Conservation (phyloP, 2,797 vertebrate genomes). For the Pangasius mekongensis region DNA sequence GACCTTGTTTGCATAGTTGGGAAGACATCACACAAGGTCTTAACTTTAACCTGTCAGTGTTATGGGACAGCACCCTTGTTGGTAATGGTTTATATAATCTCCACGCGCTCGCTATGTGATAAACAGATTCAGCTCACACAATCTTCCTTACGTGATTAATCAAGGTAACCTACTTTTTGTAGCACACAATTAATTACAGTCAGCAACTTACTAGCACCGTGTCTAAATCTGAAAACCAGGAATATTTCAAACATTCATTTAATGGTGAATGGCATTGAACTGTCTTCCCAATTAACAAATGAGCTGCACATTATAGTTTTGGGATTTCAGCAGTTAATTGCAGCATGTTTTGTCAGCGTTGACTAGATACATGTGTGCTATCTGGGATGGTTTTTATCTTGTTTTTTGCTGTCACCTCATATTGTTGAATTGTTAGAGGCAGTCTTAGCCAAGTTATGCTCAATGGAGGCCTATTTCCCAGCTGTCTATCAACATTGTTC, state of each 20-base stretch:
- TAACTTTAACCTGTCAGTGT: not conserved
- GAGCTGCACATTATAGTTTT: not conserved
- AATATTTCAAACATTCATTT: not conserved
- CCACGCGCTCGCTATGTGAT: not conserved
- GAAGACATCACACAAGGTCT: not conserved
- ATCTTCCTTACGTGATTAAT: not conserved
- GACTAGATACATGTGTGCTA: not conserved
- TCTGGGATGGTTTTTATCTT: not conserved
- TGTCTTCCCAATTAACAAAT: not conserved
- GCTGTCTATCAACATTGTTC: not conserved
- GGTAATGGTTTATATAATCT: not conserved
- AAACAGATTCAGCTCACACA: not conserved
- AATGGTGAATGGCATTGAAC: not conserved
- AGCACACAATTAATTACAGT: not conserved
- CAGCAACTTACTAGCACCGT: not conserved
- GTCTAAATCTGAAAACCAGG: not conserved
- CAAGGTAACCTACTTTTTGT: not conserved
- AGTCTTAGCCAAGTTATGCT: not conserved
- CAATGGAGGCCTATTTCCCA: not conserved
- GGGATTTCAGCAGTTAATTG: not conserved
- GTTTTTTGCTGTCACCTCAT: too few relatives aligned
- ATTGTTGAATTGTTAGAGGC: not conserved
- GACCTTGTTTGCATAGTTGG: not conserved
- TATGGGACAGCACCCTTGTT: not conserved
- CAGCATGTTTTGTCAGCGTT: not conserved